These are phyloP conservation scores for Diabrotica undecimpunctata DNA, from an alignment of 1,140 invertebrate genomes.

Conservation along the genomic window DNA sequence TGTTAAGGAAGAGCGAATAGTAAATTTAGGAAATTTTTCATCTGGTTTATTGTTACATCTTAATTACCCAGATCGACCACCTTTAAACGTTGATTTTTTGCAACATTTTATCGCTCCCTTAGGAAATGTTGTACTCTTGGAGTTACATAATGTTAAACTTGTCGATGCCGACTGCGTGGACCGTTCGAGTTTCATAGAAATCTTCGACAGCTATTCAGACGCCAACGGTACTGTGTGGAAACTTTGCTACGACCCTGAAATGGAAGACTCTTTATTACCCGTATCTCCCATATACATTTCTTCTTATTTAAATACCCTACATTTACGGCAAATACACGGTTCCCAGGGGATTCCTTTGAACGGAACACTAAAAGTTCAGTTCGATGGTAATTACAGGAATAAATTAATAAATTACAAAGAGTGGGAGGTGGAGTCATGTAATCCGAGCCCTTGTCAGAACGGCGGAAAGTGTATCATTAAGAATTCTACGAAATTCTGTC, in stretches of 20 bases:
- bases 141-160: conserved; percentile 49
- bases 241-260: conserved; percentile 53
- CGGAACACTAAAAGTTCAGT: conserved; percentile 48
- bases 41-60: conserved; percentile 51
- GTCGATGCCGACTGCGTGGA: conserved; percentile 46
- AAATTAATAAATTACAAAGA: conserved; percentile 56
- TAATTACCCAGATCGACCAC: conserved; percentile 55
- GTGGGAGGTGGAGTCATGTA: conserved; percentile 60
- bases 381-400: conserved; percentile 56
- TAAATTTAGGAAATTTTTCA: conserved; percentile 42
- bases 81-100: conserved; percentile 51
- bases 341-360: conserved; percentile 52
- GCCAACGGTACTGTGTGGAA: conserved; percentile 63
- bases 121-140: conserved; percentile 56
- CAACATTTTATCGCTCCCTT: conserved; percentile 56
- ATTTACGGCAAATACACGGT: conserved; percentile 52
- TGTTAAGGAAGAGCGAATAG: conserved; percentile 41
- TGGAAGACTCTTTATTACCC: conserved; percentile 39
- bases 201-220: conserved; percentile 63
- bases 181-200: conserved; percentile 52
- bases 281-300: conserved; percentile 55
- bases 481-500: conserved; percentile 54
- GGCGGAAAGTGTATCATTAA: conserved; percentile 59
- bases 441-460: conserved; percentile 66
- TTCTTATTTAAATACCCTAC: conserved; percentile 60